Base-by-base conservation (phyloP, 2,888 invertebrate species). In the Lamellibrachia satsuma region DNA sequence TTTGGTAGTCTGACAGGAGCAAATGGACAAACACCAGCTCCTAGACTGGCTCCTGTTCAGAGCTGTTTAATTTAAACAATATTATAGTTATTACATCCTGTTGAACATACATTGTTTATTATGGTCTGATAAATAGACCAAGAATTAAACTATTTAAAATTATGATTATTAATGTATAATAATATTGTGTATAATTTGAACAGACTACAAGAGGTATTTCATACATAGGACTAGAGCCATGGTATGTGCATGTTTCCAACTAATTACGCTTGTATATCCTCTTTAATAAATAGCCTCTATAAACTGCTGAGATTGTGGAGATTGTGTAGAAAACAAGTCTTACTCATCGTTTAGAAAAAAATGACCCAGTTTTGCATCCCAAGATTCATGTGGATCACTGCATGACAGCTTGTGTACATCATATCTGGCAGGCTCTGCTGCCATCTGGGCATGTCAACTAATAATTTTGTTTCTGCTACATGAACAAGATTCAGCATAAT, bases 401-500 rank as follows among this genome's bases (percentile, higher is more conserved):
- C 55, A 55, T 55, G 55, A 55, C 55, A 55, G 55, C 55, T 55
- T 55, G 9, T 91, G 22, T 91, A 15, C 7, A 27, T 91, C 91
- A 22, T 39, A 6, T 6, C 91, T 27, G 91, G 22, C 4, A 3
- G 39, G 22, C 27, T 91, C 6, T 15, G 7, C 27, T 75, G 6
- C n/a, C 15, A 1, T 91, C n/a, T 91, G 91, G 22, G 27, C 6
- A 91, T 22, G 91, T n/a, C 6, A 27, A 27, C 91, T 15, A 91
- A 91, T 91, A 91, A n/a, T 91, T 90, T 91, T 75, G 8, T 91
- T 91, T 91, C 91, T 91, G 91, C 91, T 91, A 91, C 22, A 3
- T 91, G 91, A 91, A 91, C 22, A 91, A 22, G 55, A 7, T 55
- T 7, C 9, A 27, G 91, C 11, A 15, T 22, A 91, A 27, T 91